Evolutionary conservation across 1,140 invertebrate genomes (phyloP).

Genomic region (Thalassaphorura encarpata): DNA sequence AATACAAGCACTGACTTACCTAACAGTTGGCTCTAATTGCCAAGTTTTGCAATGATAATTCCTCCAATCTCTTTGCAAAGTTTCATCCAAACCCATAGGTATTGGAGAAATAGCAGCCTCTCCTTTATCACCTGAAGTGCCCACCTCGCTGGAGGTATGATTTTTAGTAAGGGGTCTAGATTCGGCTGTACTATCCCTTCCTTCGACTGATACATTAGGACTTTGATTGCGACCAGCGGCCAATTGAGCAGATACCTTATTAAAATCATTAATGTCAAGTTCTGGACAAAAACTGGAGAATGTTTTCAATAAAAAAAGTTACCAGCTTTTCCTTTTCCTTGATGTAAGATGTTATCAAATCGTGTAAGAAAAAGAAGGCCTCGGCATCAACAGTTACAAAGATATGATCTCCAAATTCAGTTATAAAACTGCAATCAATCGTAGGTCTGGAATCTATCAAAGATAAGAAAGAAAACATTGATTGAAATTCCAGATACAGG

Average conservation of each 20-base stretch:
- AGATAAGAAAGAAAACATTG: constrained; percentile 29
- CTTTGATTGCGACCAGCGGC: constrained; percentile 29
- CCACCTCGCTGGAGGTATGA: too few relatives aligned
- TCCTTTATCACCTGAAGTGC: too few relatives aligned
- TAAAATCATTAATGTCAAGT: background rate
- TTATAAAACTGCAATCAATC: constrained; percentile 93
- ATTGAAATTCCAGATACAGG: too few relatives aligned
- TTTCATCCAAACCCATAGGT: background rate
- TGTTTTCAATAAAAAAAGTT: constrained; percentile 35
- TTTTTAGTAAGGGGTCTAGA: too few relatives aligned
- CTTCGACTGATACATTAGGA: constrained; percentile 17
- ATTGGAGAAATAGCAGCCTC: background rate
- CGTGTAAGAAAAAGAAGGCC: constrained; percentile 94
- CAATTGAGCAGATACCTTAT: constrained; percentile 28
- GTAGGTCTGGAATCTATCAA: constrained; percentile 66
- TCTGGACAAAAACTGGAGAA: background rate
- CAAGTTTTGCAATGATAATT: constrained; percentile 91
- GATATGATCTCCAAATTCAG: constrained; percentile 96
- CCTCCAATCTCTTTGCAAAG: constrained; percentile 73
- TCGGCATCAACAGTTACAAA: constrained; percentile 96
- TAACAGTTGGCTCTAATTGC: constrained; percentile 94
- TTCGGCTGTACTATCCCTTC: too few relatives aligned
- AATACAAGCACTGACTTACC: constrained; percentile 43
- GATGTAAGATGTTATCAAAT: constrained; percentile 90
- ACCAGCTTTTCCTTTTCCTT: constrained; percentile 81